Base-by-base conservation (phyloP, 2,888 invertebrate genomes). In the Drosophila merina region DNA sequence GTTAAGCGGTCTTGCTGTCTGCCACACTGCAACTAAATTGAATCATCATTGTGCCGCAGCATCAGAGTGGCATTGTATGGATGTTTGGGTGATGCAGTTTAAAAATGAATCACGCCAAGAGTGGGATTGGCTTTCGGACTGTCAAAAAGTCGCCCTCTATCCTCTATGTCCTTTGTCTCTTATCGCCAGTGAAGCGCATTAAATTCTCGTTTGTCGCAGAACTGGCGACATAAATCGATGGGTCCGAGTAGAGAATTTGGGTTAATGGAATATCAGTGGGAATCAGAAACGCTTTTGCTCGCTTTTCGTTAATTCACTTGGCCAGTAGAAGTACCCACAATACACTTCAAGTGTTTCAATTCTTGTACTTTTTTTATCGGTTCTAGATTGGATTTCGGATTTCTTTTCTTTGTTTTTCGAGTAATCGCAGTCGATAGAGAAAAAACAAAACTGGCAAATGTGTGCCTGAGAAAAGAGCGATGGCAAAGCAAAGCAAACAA, bases 191-290 rank as follows among this genome's bases (percentile, higher is more conserved):
- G 69, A 59, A 70, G 74, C 74, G 64, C 66, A 86, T 84, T 78
- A 86, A 84, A 88, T 55, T 55, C 82, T 86, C 82, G 82, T 84
- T 86, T 75, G 63, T 72, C 50, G 68, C 62, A 72, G 71, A 66
- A 38, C 55, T 60, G 69, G 52, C 77, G 63, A 79, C 60, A 48
- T 64, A 67, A 68, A 75, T 74, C 80, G 77, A 72, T 81, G 50
- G 36, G 48, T n/a, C 28, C 6, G n/a, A n/a, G 31, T 30, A 36
- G 31, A 52, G 52, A 72, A 79, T 82, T 71, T 71, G 71, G 77
- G 77, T 74, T 79, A 87, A 84, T 77, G 83, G 80, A 79, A 77
- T 87, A 69, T 68, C 74, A 83, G 76, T 85, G 79, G 74, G 73
- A 55, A 44, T 36, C 30, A 75, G 71, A 55, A 44, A 30, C 30